Evolutionary conservation across 2,888 invertebrate genomes (phyloP).

Genomic region (Tetrapedia diversipes): DNA sequence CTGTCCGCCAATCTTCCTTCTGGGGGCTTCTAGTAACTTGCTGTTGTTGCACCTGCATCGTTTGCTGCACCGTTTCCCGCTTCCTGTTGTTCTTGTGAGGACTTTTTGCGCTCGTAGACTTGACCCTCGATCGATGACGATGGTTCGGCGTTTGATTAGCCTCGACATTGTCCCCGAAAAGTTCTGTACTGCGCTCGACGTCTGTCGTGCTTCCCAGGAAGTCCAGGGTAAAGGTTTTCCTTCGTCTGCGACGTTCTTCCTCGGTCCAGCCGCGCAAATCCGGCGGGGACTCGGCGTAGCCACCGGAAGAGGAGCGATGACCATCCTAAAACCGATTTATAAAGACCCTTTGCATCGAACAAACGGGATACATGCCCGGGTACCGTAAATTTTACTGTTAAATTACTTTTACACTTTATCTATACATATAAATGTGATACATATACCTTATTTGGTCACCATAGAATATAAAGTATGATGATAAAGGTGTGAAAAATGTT

Average conservation of each 20-base stretch:
- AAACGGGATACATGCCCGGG: too few species aligned
- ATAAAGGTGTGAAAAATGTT: too few species aligned
- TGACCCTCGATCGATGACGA: constrained; percentile 69
- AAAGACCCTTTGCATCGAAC: not conserved
- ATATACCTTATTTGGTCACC: too few species aligned
- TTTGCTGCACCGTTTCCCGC: constrained; percentile 67
- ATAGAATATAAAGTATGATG: too few species aligned
- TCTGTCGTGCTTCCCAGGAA: constrained; percentile 86
- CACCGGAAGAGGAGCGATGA: constrained; percentile 79
- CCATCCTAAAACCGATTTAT: constrained; percentile 67
- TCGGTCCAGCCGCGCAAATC: constrained; percentile 85
- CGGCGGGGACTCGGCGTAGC: constrained; percentile 80
- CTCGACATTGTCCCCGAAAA: constrained; percentile 66
- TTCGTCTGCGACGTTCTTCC: constrained; percentile 89
- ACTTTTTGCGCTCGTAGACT: constrained; percentile 66
- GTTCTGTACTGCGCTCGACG: constrained; percentile 78
- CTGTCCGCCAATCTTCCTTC: constrained; percentile 84
- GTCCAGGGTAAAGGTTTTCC: constrained; percentile 91
- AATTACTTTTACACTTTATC: too few species aligned
- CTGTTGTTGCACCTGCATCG: constrained; percentile 65
- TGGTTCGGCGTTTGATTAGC: constrained; percentile 77
- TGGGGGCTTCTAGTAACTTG: constrained; percentile 81
- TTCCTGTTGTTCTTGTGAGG: constrained; percentile 75
- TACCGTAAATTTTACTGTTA: too few species aligned
- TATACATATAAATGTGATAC: too few species aligned